Conservation (phyloP, 1,140 invertebrate species). For the Trypoxylus dichotomus region DNA sequence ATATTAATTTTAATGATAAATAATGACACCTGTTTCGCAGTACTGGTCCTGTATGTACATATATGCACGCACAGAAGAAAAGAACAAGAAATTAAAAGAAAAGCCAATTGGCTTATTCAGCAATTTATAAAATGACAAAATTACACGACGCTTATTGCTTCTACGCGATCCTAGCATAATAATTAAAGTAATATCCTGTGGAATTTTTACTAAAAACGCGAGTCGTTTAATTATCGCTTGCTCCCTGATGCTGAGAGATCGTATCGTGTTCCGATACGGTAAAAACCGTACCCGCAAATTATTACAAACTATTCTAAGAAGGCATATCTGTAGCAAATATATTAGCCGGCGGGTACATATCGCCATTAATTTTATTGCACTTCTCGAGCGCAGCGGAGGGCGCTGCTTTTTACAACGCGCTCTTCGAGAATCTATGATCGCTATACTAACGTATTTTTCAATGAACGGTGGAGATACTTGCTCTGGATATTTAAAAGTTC, state of each 20-base stretch:
- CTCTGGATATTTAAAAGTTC: too few species aligned
- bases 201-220: background rate
- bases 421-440: background rate
- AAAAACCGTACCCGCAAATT: background rate
- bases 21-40: background rate
- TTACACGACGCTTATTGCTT: background rate
- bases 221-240: background rate
- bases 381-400: background rate
- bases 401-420: background rate
- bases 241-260: background rate
- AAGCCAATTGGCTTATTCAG: background rate
- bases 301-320: background rate
- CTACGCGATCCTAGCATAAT: background rate
- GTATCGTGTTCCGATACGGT: background rate
- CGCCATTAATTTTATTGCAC: background rate
- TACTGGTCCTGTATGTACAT: background rate
- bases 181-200: background rate
- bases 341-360: background rate
- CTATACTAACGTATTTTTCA: background rate
- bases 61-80: too few species aligned
- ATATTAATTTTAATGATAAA: conserved; percentile 5
- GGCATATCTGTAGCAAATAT: conserved; percentile 6
- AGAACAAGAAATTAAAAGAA: background rate
- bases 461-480: background rate
- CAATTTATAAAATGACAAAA: conserved; percentile 8